phyloP scores from a whole-genome alignment of 1,140 invertebrate genomes.

The Cyclina sinensis region DNA sequence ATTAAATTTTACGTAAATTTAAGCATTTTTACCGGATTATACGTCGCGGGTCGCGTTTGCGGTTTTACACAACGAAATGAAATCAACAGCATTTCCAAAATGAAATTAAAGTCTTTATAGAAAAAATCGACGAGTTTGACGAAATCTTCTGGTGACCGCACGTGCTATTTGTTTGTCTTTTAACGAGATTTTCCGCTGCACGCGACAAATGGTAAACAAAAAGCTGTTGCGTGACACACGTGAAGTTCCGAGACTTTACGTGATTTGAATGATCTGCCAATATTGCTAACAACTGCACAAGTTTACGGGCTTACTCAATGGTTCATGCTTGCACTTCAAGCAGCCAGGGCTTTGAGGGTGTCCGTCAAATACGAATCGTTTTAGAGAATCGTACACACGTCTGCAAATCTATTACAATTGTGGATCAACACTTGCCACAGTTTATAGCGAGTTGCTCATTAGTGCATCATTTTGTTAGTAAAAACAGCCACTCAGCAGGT shows the following conservation, averaged over 20 bases:
- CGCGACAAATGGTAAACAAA: slow-evolving; percentile 53
- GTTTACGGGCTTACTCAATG: neutral
- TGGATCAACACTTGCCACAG: too few relatives aligned
- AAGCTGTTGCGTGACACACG: slow-evolving; percentile 3
- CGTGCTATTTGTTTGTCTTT: slow-evolving; percentile 36
- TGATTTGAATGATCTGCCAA: slow-evolving; percentile 35
- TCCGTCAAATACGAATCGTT: neutral
- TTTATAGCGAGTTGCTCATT: too few relatives aligned
- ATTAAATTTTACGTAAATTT: slow-evolving; percentile 57
- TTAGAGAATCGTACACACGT: neutral
- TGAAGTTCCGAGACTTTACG: slow-evolving; percentile 9
- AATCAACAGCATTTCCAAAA: neutral
- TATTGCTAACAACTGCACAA: neutral
- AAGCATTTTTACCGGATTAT: slow-evolving; percentile 52
- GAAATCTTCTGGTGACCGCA: slow-evolving; percentile 42
- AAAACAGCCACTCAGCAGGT: too few relatives aligned
- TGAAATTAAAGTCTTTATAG: neutral
- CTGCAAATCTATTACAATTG: neutral
- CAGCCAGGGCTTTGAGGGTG: neutral
- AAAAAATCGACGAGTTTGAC: slow-evolving; percentile 13
- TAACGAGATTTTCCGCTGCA: slow-evolving; percentile 47
- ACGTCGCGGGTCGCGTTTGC: slow-evolving; percentile 10
- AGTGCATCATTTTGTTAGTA: too few relatives aligned
- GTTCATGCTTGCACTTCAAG: neutral
- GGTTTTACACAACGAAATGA: neutral